phyloP scores from a whole-genome alignment of 2,113 vertebrate species.

The Illadopsis cleaveri region DNA sequence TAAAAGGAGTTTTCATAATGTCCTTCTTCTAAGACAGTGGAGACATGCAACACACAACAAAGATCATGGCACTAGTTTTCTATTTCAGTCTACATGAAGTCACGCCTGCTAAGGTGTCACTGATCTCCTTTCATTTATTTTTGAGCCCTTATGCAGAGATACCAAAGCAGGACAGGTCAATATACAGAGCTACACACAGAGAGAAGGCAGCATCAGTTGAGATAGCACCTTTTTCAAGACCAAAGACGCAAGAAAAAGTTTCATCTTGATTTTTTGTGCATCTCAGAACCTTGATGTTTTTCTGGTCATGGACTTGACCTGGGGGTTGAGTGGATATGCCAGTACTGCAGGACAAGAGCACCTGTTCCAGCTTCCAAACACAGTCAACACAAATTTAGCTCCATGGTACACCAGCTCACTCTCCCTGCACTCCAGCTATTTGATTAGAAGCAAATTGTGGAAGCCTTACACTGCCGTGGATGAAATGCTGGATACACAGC shows the following conservation, averaged over 20 bases:
- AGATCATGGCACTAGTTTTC: neutral
- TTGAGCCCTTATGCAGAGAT: neutral
- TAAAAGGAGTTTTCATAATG: neutral
- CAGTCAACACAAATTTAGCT: neutral
- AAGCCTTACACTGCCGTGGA: rapidly evolving
- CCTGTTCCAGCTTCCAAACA: neutral
- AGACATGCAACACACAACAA: neutral
- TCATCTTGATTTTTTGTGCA: neutral
- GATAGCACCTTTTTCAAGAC: neutral
- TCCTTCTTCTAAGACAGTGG: neutral
- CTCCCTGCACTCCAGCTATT: neutral
- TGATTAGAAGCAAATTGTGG: neutral
- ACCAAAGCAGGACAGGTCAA: neutral
- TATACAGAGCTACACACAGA: neutral
- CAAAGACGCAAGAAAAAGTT: neutral
- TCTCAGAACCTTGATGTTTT: neutral
- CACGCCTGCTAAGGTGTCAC: neutral
- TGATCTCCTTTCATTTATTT: neutral
- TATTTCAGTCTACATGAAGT: neutral
- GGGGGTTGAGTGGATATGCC: neutral
- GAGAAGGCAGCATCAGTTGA: neutral
- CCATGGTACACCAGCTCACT: rapidly evolving
- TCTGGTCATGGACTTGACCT: neutral
- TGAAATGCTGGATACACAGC: neutral
- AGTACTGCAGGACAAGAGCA: neutral